Base-by-base conservation (phyloP, 2,113 vertebrate genomes). In the Murina feae region DNA sequence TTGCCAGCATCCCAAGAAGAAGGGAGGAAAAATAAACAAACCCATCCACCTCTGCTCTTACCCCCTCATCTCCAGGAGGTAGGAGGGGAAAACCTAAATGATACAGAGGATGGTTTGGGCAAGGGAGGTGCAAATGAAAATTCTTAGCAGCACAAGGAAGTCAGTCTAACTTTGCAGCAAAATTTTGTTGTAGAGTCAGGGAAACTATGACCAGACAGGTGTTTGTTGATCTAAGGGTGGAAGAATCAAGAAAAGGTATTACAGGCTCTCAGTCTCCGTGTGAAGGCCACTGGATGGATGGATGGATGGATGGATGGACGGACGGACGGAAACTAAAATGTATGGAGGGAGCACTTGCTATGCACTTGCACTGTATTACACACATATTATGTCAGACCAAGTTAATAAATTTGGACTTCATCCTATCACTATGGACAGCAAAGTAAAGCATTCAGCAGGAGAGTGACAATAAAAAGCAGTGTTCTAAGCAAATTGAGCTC, bases 291-390 rank as follows among this genome's bases (percentile, higher is more conserved):
- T 20, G 14, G 32, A 68, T 17, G 16, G 30, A 20, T n/a, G 65
- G 37, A 25, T 37, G 68, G 55, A 17, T 37, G 35, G 11, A 4
- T 9, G 3, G 60, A 10, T 32, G 42, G 71, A 30, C 18, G 71
- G 32, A 4, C 30, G 55, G 5, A 4, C 13, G 25, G 11, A 25
- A 5, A n/a, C 14, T 1, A 23, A 16, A 2, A 10, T 13, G 12
- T 32, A 9, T 0, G 2, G 79, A 55, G 44, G 58, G 25, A 60
- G 23, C 1, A 12, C 55, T 79, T 39, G 5, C n/a, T 25, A 1
- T 1, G 4, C 44, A 16, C 7, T 7, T 9, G 42, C 16, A 1
- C 21, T 6, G 3, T 28, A 4, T 30, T 39, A 23, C 82, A 23
- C 39, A 39, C 60, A 8, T 6, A 25, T 11, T 6, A 5, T 6